Evolutionary conservation across 1,140 invertebrate species (phyloP), one percentile per base, ranked within the genome.

Genomic region (Saccostrea cuccullata): DNA sequence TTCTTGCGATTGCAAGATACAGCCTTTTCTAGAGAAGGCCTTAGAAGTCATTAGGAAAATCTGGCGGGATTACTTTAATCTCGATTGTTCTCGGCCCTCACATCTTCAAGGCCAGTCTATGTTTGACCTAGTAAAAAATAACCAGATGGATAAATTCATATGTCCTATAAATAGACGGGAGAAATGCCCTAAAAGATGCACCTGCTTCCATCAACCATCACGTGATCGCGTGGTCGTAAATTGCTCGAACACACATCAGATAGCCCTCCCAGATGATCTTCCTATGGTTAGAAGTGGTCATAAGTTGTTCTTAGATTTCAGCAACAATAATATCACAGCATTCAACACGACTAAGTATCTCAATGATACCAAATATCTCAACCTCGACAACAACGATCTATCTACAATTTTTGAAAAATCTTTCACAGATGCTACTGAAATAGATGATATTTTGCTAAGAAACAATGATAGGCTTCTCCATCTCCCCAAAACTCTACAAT

Each of bases 331-430:
- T 6, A 86, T 89, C 20, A 36, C 2, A 13, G 23, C 20, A 13
- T 17, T 88, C 2, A 40, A 84, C 12, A 15, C 23, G n/a, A 84
- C 30, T 67, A 3, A 67, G 1, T 85, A 86, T 56, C 60, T 89
- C 36, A 23, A 12, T 4, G 15, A 23, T 1, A 56, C 84, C 0
- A 30, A 23, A 56, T 67, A 82, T n/a, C n/a, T 89, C 2, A 55
- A 83, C 20, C 0, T 86, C 9, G 36, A 56, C 17, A 60, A 70
- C n/a, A 86, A 86, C 47, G 8, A 23, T 4, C 3, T 86, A 9
- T 56, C 23, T n/a, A 9, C 13, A 2, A 83, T 89, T 9, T 15
- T 67, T 9, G 20, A 55, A 13, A 83, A 67, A 11, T 23, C 84
- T 0, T 26, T 56, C 12, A 67, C 23, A n/a, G 26, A 58, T 13